A percentile compares a stretch with the other conserved stretches of the same genome.
Conservation (phyloP, 2,888 invertebrate species). For the Diarsia dahlii region DNA sequence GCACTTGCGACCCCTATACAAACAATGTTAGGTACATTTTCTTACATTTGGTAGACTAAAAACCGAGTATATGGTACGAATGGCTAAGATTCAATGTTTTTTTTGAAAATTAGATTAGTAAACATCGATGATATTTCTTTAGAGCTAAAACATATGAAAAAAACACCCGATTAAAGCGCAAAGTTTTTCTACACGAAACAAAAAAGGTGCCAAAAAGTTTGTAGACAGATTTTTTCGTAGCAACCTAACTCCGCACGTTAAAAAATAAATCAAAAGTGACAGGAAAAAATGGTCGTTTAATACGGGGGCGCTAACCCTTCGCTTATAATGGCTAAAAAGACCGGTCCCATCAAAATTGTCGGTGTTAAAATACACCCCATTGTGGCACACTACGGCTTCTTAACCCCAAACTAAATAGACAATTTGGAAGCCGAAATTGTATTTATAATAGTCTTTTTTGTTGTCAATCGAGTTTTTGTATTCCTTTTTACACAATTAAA, state of each 20-base stretch:
- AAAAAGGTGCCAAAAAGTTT: constrained; percentile 33
- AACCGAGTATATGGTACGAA: neutral
- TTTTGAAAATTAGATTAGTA: neutral
- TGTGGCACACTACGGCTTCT: constrained; percentile 86
- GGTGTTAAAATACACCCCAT: constrained; percentile 88
- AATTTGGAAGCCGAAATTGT: constrained; percentile 87
- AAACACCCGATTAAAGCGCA: neutral
- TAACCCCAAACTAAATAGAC: constrained; percentile 86
- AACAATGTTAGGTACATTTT: too few relatives aligned
- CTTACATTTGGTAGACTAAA: neutral
- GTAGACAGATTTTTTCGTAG: constrained; percentile 26
- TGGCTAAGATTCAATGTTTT: neutral
- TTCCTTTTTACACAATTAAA: constrained; percentile 70
- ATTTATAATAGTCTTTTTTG: constrained; percentile 83
- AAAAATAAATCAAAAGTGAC: constrained; percentile 52
- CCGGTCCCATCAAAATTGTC: constrained; percentile 83
- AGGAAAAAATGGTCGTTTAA: constrained; percentile 53
- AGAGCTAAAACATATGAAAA: neutral
- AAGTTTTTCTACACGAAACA: neutral
- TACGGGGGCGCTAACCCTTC: constrained; percentile 82
- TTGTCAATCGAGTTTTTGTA: constrained; percentile 76
- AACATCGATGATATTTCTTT: too few relatives aligned
- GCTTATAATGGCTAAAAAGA: constrained; percentile 76
- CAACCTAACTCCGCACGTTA: constrained; percentile 36
- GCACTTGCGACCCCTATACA: too few relatives aligned